Evolutionary conservation across 1,140 invertebrate species (phyloP), one percentile per base, ranked within the genome.

Genomic region (Ericerus pela): DNA sequence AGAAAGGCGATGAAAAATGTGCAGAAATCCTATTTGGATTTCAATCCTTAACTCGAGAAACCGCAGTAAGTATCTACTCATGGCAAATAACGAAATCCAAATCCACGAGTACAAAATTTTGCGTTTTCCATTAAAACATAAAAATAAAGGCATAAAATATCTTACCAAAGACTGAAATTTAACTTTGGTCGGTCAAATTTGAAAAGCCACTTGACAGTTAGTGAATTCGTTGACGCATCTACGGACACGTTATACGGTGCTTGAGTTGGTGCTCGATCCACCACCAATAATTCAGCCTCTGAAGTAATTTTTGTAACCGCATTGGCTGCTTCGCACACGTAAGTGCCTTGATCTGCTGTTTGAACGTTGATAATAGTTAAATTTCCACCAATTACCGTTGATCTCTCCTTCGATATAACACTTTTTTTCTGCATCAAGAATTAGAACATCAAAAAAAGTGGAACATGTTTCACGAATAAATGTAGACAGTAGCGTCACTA

Each of bases 251-350:
- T 92, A 69, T 87, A 87, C 0, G 92, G 92, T 4, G 91, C 88
- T 65, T 91, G 81, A 8, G 91, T 90, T 26, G 88, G 84, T 31
- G 81, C 75, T 64, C 91, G 80, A 71, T 91, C 79, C 71, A 79
- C 75, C 53, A 96, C 82, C 67, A 92, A 79, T 31, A 97, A 73
- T 70, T 92, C 85, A 1, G 90, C 87, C 68, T 88, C 82, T 1
- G 82, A 79, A 1, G 85, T 80, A 27, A 95, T 80, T 10, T 85
- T 88, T n/a, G 87, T 88, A 8, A 92, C 88, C 65, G 92, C 88
- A 71, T 96, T 96, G 59, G 79, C 84, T 1, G 88, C 84, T 29
- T 88, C 80, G 69, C 93, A 97, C 67, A 92, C 85, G 70, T 95
- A 96, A 57, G 83, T 71, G 4, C 92, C 92, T 64, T 90, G 80